Conservation (phyloP, 1,140 invertebrate genomes). For the Bombus picipes region DNA sequence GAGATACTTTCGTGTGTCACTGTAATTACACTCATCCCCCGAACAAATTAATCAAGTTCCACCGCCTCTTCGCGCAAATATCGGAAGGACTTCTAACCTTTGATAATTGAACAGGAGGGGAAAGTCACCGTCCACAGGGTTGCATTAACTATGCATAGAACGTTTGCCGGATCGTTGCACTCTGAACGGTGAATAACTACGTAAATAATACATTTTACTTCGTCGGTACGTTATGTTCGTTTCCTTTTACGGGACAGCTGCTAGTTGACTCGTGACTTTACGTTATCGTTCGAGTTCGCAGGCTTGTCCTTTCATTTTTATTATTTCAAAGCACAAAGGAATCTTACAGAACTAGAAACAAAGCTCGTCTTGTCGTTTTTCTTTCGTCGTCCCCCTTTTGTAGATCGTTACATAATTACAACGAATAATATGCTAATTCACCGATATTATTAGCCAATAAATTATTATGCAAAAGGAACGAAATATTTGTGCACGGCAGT, state of each 20-base stretch:
- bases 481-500: background rate
- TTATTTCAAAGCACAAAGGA: background rate
- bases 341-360: background rate
- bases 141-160: constrained; percentile 27
- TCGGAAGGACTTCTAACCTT: constrained; percentile 32
- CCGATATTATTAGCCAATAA: too few species aligned
- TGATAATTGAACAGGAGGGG: constrained; percentile 32
- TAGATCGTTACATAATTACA: background rate
- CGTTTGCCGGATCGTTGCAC: constrained; percentile 49
- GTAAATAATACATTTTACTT: constrained; percentile 48
- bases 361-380: background rate
- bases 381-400: background rate
- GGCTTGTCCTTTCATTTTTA: constrained; percentile 12
- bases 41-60: constrained; percentile 20
- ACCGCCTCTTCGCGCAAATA: background rate
- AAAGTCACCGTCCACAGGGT: constrained; percentile 27
- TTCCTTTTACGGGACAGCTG: constrained; percentile 29
- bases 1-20: background rate
- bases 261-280: constrained; percentile 15
- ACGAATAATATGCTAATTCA: too few species aligned
- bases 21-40: constrained; percentile 8
- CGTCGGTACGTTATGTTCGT: constrained; percentile 26
- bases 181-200: constrained; percentile 40
- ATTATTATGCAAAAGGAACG: too few species aligned
- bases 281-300: constrained; percentile 1